Percentiles rank a stretch among this genome's conserved stretches.
These are phyloP conservation scores for Nemopilema nomurai DNA, from an alignment of 30 jellyfish, hydroid and myxozoan species.

Conservation along the genomic window DNA sequence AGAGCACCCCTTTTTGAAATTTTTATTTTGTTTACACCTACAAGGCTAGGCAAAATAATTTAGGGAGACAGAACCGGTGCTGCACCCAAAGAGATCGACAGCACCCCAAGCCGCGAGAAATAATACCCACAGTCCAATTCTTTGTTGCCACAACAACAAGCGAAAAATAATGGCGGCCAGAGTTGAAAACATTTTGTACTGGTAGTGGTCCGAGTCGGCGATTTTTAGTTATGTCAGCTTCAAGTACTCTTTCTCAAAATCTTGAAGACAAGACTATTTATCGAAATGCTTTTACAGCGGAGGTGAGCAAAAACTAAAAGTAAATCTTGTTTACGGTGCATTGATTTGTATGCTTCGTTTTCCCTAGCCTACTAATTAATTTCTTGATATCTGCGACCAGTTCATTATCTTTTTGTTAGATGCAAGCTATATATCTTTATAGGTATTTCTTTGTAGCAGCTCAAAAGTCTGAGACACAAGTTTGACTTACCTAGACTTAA, in stretches of 20 bases:
- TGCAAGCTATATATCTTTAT: too few relatives aligned
- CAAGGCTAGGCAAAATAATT: too few relatives aligned
- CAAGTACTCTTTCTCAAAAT: conserved; percentile 3
- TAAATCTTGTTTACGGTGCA: neutral
- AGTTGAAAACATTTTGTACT: neutral
- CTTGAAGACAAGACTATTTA: conserved; percentile 9
- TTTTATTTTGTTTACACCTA: too few relatives aligned
- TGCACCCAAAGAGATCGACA: too few relatives aligned
- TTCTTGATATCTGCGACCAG: too few relatives aligned
- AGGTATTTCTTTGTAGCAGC: too few relatives aligned
- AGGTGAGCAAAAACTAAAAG: conserved; percentile 5
- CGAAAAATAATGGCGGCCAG: conserved; percentile 42
- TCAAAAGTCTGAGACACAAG: too few relatives aligned
- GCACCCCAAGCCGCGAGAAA: neutral
- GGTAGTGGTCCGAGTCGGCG: neutral
- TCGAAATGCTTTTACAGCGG: conserved; percentile 37
- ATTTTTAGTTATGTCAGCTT: conserved; percentile 5
- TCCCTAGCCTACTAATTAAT: too few relatives aligned
- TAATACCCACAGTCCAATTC: conserved; percentile 21
- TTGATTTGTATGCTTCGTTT: neutral
- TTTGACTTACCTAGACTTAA: too few relatives aligned
- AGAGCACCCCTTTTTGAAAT: too few relatives aligned
- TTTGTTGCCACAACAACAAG: conserved; percentile 23
- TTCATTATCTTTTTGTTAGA: too few relatives aligned
- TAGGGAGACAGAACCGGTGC: too few relatives aligned